These are phyloP conservation scores for Oeneis ivallda DNA, from an alignment of 2,888 invertebrate species.

Conservation along the genomic window DNA sequence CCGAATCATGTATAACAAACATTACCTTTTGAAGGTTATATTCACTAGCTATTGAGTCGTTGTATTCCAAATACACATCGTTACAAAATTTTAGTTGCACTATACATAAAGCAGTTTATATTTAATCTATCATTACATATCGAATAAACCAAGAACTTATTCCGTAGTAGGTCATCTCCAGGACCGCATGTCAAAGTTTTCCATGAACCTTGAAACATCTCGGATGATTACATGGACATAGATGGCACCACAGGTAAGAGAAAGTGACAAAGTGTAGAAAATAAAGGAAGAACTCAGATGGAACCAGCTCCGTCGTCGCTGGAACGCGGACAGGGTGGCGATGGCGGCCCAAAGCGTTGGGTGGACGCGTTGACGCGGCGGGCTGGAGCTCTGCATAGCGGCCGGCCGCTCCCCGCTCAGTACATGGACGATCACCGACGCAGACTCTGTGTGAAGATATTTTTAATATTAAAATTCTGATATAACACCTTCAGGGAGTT, in stretches of 20 bases:
- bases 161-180: constrained; percentile 63
- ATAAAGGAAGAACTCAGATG: constrained; percentile 48
- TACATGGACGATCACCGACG: constrained; percentile 91
- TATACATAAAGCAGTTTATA: constrained; percentile 39
- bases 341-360: constrained; percentile 59
- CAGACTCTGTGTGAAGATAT: constrained; percentile 82
- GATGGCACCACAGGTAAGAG: constrained; percentile 46
- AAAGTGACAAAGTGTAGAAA: constrained; percentile 47
- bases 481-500: background rate
- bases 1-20: background rate
- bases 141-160: constrained; percentile 34
- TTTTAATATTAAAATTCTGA: constrained; percentile 15
- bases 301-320: constrained; percentile 42
- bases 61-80: constrained; percentile 55
- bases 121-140: constrained; percentile 29
- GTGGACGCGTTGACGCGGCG: constrained; percentile 61
- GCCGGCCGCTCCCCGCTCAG: constrained; percentile 88
- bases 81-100: constrained; percentile 39
- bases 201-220: constrained; percentile 40
- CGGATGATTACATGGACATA: constrained; percentile 35
- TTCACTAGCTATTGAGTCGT: constrained; percentile 44
- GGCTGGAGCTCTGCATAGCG: constrained; percentile 83
- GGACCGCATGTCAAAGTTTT: constrained; percentile 37
- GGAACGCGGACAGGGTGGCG: constrained; percentile 55
- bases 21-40: constrained; percentile 21